Conservation (phyloP, 1,140 invertebrate genomes). For the Cherax destructor region DNA sequence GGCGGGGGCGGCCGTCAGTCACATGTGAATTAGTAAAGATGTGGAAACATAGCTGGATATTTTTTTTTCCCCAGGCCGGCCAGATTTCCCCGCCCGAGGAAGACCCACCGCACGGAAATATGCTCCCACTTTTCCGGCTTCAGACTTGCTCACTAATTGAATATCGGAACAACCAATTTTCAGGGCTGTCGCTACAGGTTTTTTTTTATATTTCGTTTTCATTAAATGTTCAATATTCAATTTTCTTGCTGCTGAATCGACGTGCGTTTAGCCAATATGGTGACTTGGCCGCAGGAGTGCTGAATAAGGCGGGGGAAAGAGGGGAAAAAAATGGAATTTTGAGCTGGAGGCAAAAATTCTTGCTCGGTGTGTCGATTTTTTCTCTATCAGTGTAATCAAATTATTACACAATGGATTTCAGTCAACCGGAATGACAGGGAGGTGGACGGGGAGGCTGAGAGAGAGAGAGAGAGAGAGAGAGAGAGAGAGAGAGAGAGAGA, state of each 20-base stretch:
- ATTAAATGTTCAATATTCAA: conserved; percentile 36
- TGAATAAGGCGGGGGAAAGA: background rate
- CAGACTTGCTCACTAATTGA: conserved; percentile 57
- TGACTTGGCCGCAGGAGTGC: background rate
- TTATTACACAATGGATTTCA: conserved; percentile 33
- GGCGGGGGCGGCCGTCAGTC: background rate
- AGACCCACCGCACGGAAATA: conserved; percentile 50
- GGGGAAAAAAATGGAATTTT: background rate
- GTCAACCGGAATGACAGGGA: conserved; percentile 24
- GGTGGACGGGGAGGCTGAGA: background rate
- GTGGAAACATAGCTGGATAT: conserved; percentile 19
- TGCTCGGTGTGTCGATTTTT: conserved; percentile 30
- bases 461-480: background rate
- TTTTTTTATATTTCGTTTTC: conserved; percentile 13
- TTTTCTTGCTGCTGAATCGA: conserved; percentile 20
- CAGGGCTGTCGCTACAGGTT: background rate
- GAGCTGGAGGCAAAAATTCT: background rate
- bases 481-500: background rate
- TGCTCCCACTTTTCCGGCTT: conserved; percentile 42
- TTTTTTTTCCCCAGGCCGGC: conserved; percentile 8
- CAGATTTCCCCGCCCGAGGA: conserved; percentile 38
- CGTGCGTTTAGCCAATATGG: conserved; percentile 18
- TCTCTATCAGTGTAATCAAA: conserved; percentile 15
- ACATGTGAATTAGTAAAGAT: conserved; percentile 42
- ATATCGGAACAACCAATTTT: conserved; percentile 62